phyloP scores from a whole-genome alignment of 1,140 invertebrate genomes.

The Drosophila ficusphila region DNA sequence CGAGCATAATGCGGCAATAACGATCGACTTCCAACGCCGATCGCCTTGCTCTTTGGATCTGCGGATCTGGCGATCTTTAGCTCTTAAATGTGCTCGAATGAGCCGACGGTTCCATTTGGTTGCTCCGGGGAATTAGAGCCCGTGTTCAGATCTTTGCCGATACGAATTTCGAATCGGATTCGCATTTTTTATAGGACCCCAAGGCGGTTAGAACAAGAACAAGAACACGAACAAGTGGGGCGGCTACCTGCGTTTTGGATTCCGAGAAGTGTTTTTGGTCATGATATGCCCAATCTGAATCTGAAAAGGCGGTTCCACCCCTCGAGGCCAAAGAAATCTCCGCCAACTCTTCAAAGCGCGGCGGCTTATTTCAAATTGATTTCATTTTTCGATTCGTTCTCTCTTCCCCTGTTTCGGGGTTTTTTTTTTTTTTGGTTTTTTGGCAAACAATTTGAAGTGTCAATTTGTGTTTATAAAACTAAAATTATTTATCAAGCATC shows the following conservation, averaged over 20 bases:
- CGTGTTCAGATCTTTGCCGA: constrained; percentile 73
- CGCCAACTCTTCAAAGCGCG: constrained; percentile 30
- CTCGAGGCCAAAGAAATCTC: constrained; percentile 45
- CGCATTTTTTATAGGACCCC: constrained; percentile 42
- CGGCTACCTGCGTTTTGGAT: constrained; percentile 63
- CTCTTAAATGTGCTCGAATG: constrained; percentile 15
- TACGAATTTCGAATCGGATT: constrained; percentile 69
- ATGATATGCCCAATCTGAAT: constrained; percentile 59
- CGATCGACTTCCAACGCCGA: neutral
- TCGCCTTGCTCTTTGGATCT: constrained; percentile 36
- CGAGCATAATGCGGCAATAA: constrained; percentile 50
- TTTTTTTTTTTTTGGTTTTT: constrained; percentile 47
- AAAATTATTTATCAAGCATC: constrained; percentile 74
- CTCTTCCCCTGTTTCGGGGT: neutral
- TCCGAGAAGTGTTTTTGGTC: constrained; percentile 51
- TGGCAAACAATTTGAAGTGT: constrained; percentile 79
- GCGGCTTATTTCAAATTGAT: constrained; percentile 78
- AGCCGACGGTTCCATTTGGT: constrained; percentile 19
- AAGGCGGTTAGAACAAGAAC: neutral
- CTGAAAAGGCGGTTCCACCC: constrained; percentile 25
- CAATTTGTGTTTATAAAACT: constrained; percentile 82
- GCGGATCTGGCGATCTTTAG: constrained; percentile 42
- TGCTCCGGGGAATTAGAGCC: constrained; percentile 31
- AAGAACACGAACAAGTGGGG: constrained; percentile 46
- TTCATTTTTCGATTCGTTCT: constrained; percentile 29